Evolutionary conservation across 2,888 invertebrate species (phyloP).

Genomic region (Polydrusus tereticollis): DNA sequence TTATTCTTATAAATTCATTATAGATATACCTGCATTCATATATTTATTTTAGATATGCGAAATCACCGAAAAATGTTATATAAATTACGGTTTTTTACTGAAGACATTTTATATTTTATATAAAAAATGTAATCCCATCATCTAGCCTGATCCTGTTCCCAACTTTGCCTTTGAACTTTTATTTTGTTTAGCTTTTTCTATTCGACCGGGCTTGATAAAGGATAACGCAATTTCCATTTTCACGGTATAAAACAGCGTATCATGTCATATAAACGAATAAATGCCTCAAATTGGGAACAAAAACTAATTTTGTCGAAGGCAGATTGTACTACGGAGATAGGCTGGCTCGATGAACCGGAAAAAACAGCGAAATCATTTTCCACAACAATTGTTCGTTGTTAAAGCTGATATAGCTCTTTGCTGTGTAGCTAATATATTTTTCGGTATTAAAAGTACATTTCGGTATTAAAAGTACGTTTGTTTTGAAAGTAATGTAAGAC

Average conservation of each 20-base stretch:
- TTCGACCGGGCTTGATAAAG: constrained; percentile 31
- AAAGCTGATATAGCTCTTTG: not conserved
- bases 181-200: constrained; percentile 18
- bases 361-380: constrained; percentile 31
- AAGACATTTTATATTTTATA: not conserved
- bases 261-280: constrained; percentile 46
- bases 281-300: constrained; percentile 48
- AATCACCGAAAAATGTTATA: too few species aligned
- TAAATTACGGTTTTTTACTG: too few species aligned
- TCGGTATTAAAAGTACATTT: not conserved
- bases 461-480: too few species aligned
- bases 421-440: not conserved
- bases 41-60: too few species aligned
- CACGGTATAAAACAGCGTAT: constrained; percentile 37
- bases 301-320: constrained; percentile 48
- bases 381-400: constrained; percentile 27
- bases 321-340: constrained; percentile 47
- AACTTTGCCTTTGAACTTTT: constrained; percentile 16
- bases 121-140: not conserved
- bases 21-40: too few species aligned
- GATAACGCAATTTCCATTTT: constrained; percentile 42
- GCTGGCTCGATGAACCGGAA: constrained; percentile 46
- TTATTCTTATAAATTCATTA: too few species aligned
- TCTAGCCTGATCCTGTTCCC: not conserved
- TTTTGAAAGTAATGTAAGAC: too few species aligned